Evolutionary conservation across 2,797 vertebrate species (phyloP), one percentile per base, ranked within the genome.

Genomic region (Cynodonichthys magdalenae): DNA sequence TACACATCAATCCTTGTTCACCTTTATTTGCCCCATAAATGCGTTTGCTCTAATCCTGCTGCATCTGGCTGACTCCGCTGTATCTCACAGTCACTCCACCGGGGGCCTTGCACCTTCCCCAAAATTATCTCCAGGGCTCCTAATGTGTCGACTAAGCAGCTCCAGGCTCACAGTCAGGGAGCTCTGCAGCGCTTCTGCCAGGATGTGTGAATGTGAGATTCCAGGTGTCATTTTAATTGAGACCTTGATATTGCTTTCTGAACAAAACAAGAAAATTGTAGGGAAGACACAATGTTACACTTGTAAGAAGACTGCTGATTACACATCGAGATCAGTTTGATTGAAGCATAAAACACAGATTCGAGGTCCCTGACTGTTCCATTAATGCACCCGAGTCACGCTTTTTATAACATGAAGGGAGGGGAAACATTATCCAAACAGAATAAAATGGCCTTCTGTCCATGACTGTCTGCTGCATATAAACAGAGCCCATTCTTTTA

Each of bases 201-300:
- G 28, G 5, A 58, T 8, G 74, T 77, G 81, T 57, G 75, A 80
- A 74, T 51, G 74, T 9, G 74, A 60, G 51, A 77, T 69, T 69
- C 64, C 72, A 63, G 66, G 71, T 69, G 82, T 63, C 53, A 53
- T 59, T 73, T 71, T 84, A 84, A 88, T 85, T 71, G 70, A 80
- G 77, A 81, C 74, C 63, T 76, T 63, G 67, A 81, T 71, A 47
- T 41, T 15, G 29, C 24, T 1, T 10, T 49, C 59, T 50, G 60
- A 73, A 69, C n/a, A 17, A 75, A 75, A 80, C 7, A 11, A 53
- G 48, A 46, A 74, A 74, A 80, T 68, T 59, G 56, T 27, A 52
- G 64, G 41, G 52, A n/a, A n/a, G 71, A 59, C 51, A 49, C 20
- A 20, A 46, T 28, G 15, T 49, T 29, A 48, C 51, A 62, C 68